Evolutionary conservation across 2,888 invertebrate species (phyloP), one percentile per base, ranked within the genome.

Genomic region (Leptarthrus brevirostris): DNA sequence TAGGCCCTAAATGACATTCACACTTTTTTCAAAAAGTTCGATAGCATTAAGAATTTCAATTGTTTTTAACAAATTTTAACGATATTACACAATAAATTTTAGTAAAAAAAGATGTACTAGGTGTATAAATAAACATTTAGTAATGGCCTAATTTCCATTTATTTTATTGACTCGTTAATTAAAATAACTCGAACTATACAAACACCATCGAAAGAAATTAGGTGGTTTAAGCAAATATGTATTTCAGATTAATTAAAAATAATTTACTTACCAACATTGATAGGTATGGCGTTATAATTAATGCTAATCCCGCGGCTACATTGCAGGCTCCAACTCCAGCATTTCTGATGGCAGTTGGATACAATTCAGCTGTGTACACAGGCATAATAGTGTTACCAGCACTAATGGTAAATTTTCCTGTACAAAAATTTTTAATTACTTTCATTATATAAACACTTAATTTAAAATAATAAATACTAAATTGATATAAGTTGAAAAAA

Each of bases 381-480:
- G 93, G 93, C 86, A 93, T 87, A 79, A 93, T 91, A 80, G 91
- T 93, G 80, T 93, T 94, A 18, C 92, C 91, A 0, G 91, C 89
- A 47, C 92, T 92, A 70, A 93, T 91, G 24, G 91, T 90, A 79
- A 93, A 93, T 85, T 93, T 93, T 56, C 82, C 83, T 83, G 76
- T 12, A 61, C 1, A 34, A 44, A n/a, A n/a, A n/a, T n/a, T n/a
- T n/a, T n/a, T n/a, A n/a, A n/a, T 6, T 26, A 10, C 18, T 1
- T 5, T 1, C 56, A 34, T 26, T 69, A 18, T 54, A 54, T 12
- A 58, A 47, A 2, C 20, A 34, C 58, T 40, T 24, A 12, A 40
- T n/a, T 40, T 47, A 4, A 30, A 30, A 0, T 1, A 30, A 2
- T 61, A 73, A 10, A 36, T 8, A 49, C 24, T 10, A 26, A 52